Conservation (phyloP, 2,888 invertebrate genomes). For the Ptilodon capucinus region DNA sequence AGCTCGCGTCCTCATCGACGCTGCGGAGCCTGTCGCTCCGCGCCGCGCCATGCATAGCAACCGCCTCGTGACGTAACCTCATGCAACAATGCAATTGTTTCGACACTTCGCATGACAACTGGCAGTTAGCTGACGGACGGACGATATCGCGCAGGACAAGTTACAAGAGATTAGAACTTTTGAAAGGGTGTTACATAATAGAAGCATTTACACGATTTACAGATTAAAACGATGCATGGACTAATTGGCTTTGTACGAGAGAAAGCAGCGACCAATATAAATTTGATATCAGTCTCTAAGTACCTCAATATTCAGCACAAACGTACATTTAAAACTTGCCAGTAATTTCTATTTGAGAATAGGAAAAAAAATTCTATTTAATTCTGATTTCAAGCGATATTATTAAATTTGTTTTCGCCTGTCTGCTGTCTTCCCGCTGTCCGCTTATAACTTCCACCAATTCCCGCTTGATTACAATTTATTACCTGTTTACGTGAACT, state of each 20-base stretch:
- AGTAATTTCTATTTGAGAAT: no score
- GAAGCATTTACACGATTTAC: background rate
- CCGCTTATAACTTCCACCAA: background rate
- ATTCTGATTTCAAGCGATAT: no score
- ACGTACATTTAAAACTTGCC: no score
- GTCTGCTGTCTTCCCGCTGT: conserved; percentile 3
- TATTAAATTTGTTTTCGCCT: background rate
- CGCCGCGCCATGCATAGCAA: conserved; percentile 17
- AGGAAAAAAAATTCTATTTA: no score
- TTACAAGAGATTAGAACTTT: background rate
- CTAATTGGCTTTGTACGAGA: no score
- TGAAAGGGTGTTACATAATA: background rate
- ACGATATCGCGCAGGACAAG: background rate
- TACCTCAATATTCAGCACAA: no score
- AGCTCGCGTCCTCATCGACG: background rate
- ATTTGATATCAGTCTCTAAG: no score
- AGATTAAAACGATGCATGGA: no score
- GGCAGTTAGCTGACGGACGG: conserved; percentile 24
- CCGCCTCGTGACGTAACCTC: conserved; percentile 19
- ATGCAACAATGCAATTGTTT: conserved; percentile 33
- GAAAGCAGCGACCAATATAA: no score
- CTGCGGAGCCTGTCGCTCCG: background rate
- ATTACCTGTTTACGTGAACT: conserved; percentile 44
- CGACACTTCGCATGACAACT: conserved; percentile 36
- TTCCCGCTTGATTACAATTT: conserved; percentile 38